Evolutionary conservation across 2,888 invertebrate species (phyloP).

Genomic region (Thecophora atra): DNA sequence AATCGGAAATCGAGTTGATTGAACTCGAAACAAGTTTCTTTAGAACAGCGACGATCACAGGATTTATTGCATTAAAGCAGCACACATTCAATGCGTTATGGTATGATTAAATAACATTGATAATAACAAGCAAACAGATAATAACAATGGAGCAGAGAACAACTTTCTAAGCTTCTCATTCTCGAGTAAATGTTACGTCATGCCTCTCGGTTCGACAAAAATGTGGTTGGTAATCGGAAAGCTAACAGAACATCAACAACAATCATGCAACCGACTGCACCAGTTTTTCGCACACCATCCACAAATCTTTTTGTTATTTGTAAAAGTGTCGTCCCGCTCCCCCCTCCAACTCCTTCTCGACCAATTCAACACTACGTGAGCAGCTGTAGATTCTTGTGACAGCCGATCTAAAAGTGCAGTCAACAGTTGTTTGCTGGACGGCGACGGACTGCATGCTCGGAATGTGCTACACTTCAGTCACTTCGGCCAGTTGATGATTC

Average conservation of each 20-base stretch:
- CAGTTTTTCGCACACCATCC: constrained; percentile 4
- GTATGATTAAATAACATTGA: no score
- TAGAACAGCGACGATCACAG: no score
- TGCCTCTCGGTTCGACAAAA: no score
- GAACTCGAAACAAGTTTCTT: no score
- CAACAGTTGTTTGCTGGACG: constrained; percentile 9
- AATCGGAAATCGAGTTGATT: no score
- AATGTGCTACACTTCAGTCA: constrained; percentile 14
- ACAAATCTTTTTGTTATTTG: background rate
- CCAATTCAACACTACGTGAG: no score
- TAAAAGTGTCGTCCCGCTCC: background rate
- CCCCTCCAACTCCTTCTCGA: no score
- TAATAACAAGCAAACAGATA: no score
- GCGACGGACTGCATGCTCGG: background rate
- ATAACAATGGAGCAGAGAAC: background rate
- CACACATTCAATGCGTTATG: no score
- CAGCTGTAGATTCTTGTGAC: background rate
- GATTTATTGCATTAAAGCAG: no score
- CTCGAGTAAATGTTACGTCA: background rate
- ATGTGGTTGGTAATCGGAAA: background rate
- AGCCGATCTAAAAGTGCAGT: constrained; percentile 11
- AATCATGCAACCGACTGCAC: background rate
- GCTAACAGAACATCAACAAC: constrained; percentile 16
- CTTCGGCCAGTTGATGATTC: constrained; percentile 1
- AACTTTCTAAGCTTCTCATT: constrained; percentile 23